Conservation (phyloP, 1,140 invertebrate species). For the Macrobrachium rosenbergii region DNA sequence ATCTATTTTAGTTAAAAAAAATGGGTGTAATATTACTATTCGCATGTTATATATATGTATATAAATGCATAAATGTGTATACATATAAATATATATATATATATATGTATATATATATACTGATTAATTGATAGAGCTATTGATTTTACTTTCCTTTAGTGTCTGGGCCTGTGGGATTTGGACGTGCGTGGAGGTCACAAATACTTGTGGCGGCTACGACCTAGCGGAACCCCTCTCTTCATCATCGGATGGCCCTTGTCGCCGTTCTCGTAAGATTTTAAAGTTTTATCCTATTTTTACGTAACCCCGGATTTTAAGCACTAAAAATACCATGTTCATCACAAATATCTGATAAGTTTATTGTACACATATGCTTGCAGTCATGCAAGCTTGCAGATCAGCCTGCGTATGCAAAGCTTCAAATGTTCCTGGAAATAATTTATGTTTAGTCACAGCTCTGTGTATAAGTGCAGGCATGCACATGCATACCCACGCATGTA, state of each 20-base stretch:
- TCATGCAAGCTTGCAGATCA: not conserved
- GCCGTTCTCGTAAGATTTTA: constrained; percentile 39
- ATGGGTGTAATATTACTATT: no score
- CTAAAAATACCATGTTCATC: not conserved
- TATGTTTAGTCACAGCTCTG: not conserved
- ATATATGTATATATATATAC: not conserved
- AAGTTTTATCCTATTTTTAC: not conserved
- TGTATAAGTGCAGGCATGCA: not conserved
- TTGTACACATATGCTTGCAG: not conserved
- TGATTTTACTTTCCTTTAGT: constrained; percentile 69
- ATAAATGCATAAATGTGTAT: no score
- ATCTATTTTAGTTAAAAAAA: no score
- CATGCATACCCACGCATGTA: not conserved
- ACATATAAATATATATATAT: no score
- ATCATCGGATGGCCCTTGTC: constrained; percentile 74
- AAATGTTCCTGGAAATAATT: no score
- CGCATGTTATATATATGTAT: no score
- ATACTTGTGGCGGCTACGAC: constrained; percentile 75
- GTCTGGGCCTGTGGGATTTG: constrained; percentile 78
- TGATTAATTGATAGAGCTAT: no score
- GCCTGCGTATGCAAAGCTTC: not conserved
- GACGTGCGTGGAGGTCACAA: constrained; percentile 78
- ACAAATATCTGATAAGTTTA: not conserved
- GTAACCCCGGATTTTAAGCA: not conserved
- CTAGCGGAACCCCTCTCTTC: constrained; percentile 74